A percentile compares a stretch with the other conserved stretches of the same genome.
phyloP scores from a whole-genome alignment of 2,113 vertebrate genomes.

The Crotalus horridus region DNA sequence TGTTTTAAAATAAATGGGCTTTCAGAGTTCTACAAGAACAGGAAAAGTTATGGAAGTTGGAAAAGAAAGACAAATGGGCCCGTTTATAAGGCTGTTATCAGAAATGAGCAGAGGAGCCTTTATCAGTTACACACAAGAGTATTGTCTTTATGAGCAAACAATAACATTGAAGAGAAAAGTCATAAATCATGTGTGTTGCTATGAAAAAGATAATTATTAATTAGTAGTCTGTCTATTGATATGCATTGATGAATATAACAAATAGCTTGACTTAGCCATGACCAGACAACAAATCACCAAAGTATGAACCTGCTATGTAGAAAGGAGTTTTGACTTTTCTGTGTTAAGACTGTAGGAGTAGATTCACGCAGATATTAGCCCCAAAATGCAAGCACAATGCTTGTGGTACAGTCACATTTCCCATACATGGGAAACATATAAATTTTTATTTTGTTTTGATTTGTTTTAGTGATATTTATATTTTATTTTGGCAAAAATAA shows the following conservation, averaged over 20 bases:
- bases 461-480: not conserved
- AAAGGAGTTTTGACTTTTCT: not conserved
- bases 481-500: not conserved
- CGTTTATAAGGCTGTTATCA: not conserved
- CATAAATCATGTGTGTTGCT: not conserved
- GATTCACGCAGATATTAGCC: not conserved
- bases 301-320: not conserved
- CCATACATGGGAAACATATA: not conserved
- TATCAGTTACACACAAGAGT: not conserved
- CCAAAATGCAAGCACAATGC: not conserved
- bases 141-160: not conserved
- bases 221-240: not conserved
- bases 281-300: not conserved
- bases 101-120: not conserved
- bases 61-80: conserved; percentile 7
- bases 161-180: not conserved
- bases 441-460: not conserved
- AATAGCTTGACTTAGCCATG: not conserved
- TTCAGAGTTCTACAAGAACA: not conserved
- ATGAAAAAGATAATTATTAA: not conserved
- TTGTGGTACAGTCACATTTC: not conserved
- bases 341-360: not conserved
- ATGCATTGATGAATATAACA: not conserved
- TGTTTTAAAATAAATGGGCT: conserved; percentile 5
- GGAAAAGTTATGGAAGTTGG: not conserved